Base-by-base conservation (phyloP, 1,140 invertebrate species). In the Yoshiicerus persimilis region DNA sequence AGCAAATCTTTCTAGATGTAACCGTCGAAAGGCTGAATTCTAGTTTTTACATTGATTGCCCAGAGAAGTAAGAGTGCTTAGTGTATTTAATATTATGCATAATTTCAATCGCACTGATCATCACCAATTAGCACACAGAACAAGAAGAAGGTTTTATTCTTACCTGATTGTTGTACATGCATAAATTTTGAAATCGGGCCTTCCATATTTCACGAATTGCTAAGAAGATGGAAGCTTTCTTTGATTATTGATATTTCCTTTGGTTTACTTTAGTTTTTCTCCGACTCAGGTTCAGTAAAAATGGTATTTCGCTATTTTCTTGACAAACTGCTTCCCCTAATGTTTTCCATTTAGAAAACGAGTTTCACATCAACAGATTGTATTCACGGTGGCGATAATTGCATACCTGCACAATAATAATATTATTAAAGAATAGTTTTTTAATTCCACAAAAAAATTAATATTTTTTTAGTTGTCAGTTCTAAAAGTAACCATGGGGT, bases 111-210 rank as follows among this genome's bases (percentile, higher is more conserved):
- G n/a, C n/a, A n/a, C n/a, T n/a, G n/a, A n/a, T n/a, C n/a, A n/a
- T n/a, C n/a, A n/a, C n/a, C n/a, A n/a, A n/a, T n/a, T n/a, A n/a
- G n/a, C n/a, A n/a, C n/a, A n/a, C n/a, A n/a, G n/a, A n/a, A n/a
- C n/a, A n/a, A n/a, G n/a, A n/a, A n/a, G n/a, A n/a, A n/a, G n/a
- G n/a, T n/a, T n/a, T n/a, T n/a, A n/a, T 80, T 23, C 27, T 23
- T 84, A 90, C 90, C 90, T 85, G 89, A 75, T 88, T 90, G 89
- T 75, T 90, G 90, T 25, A 90, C 90, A 62, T 91, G 90, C 80
- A 91, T 91, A 86, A 91, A 91, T 75, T 91, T 91, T 20, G 90
- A 91, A 62, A 91, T 89, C 9, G 90, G 90, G n/a, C 56, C 90
- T 87, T 91, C 90, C 90, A 90, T 88, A 38, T 70, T 86, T 27